These are phyloP conservation scores for Tipula helvola DNA, from an alignment of 2,888 invertebrate species.

Conservation along the genomic window DNA sequence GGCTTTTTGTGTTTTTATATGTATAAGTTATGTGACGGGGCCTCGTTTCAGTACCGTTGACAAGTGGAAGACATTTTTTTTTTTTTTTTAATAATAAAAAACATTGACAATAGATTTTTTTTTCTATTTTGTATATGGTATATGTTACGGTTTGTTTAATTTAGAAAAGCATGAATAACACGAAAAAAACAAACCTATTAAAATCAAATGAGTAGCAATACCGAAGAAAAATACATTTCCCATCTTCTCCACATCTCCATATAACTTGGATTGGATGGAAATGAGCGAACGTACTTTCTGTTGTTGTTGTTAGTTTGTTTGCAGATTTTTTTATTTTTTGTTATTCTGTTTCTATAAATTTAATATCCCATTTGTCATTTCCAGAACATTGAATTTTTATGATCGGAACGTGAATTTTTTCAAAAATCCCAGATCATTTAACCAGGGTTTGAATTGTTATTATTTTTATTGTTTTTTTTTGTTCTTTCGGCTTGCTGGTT, in stretches of 20 bases:
- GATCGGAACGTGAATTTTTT: conserved; percentile 11
- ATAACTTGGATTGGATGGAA: background rate
- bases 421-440: conserved; percentile 10
- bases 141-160: background rate
- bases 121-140: background rate
- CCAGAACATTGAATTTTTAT: conserved; percentile 11
- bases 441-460: conserved; percentile 1
- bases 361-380: conserved; percentile 12
- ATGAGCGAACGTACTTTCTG: background rate
- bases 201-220: background rate
- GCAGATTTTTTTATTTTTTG: background rate
- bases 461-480: background rate
- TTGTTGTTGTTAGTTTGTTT: background rate
- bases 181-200: conserved; percentile 4
- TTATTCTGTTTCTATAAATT: conserved; percentile 9
- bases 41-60: background rate
- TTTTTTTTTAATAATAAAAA: background rate
- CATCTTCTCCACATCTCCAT: background rate
- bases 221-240: background rate
- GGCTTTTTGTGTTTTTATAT: background rate
- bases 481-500: background rate
- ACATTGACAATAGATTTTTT: background rate
- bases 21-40: background rate
- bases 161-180: background rate
- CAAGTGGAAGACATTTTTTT: background rate